A percentile compares a stretch with the other conserved stretches of the same genome.
Conservation (phyloP, 2,797 vertebrate genomes). For the Sebastiscus tertius region DNA sequence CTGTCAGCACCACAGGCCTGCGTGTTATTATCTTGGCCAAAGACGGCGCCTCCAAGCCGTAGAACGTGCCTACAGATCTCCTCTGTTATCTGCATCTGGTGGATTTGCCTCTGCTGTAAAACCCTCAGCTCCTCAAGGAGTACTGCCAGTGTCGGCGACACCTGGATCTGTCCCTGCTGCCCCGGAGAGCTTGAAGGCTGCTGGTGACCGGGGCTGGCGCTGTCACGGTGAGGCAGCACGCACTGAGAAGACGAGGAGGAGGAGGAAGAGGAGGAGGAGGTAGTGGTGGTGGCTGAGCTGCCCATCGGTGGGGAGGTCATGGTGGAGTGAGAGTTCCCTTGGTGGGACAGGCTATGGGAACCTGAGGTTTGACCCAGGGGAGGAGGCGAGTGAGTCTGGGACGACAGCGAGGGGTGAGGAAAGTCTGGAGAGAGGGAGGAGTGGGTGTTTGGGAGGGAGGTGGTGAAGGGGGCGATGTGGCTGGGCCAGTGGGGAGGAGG, state of each 20-base stretch:
- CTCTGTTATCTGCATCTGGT: slow-evolving; percentile 96
- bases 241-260: slow-evolving; percentile 75
- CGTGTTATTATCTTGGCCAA: slow-evolving; percentile 69
- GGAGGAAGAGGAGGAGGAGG: slow-evolving; percentile 81
- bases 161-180: slow-evolving; percentile 74
- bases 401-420: slow-evolving; percentile 85
- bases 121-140: slow-evolving; percentile 92
- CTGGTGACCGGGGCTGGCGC: slow-evolving; percentile 84
- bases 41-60: slow-evolving; percentile 85
- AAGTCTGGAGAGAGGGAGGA: slow-evolving; percentile 87
- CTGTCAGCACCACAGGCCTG: slow-evolving; percentile 58
- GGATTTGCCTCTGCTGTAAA: slow-evolving; percentile 93
- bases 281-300: slow-evolving; percentile 81
- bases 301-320: slow-evolving; percentile 85
- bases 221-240: slow-evolving; percentile 77
- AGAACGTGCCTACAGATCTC: slow-evolving; percentile 93
- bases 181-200: slow-evolving; percentile 73
- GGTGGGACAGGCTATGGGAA: slow-evolving; percentile 63
- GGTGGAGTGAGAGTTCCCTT: slow-evolving; percentile 77
- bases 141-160: slow-evolving; percentile 85
- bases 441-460: slow-evolving; percentile 84
- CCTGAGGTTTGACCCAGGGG: slow-evolving; percentile 75
- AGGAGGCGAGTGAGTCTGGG: slow-evolving; percentile 82
- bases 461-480: slow-evolving; percentile 79
- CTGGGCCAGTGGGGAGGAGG: slow-evolving; percentile 85